phyloP scores from a whole-genome alignment of 2,797 vertebrate species.

The Gallinago solitaria region DNA sequence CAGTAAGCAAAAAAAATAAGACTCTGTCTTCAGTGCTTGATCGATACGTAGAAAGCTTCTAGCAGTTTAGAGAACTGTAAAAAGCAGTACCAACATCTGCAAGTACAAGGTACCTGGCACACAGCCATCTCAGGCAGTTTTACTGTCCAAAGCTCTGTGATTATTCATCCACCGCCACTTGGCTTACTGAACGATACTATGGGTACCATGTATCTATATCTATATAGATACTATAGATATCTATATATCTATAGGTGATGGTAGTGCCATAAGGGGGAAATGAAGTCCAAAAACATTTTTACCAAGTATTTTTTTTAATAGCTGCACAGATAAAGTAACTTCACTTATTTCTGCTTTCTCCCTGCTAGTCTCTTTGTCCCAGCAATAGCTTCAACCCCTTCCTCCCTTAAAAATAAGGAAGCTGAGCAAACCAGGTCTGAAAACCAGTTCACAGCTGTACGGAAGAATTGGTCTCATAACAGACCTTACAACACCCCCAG shows the following conservation, averaged over 20 bases:
- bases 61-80: background rate
- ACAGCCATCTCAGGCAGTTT: background rate
- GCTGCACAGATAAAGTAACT: background rate
- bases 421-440: background rate
- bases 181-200: background rate
- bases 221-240: no score
- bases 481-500: background rate
- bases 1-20: no score
- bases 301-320: background rate
- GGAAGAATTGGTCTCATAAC: background rate
- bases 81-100: background rate
- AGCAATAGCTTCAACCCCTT: background rate
- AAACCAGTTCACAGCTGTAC: slow-evolving; percentile 2
- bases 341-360: background rate
- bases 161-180: background rate
- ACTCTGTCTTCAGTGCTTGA: background rate
- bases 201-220: background rate
- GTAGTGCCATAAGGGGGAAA: background rate
- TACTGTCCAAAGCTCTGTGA: background rate
- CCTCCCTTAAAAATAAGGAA: background rate
- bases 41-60: background rate
- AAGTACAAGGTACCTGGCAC: background rate
- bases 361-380: background rate
- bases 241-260: background rate
- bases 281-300: background rate